Conservation (phyloP, 1,140 invertebrate genomes). For the Eciton burchellii region DNA sequence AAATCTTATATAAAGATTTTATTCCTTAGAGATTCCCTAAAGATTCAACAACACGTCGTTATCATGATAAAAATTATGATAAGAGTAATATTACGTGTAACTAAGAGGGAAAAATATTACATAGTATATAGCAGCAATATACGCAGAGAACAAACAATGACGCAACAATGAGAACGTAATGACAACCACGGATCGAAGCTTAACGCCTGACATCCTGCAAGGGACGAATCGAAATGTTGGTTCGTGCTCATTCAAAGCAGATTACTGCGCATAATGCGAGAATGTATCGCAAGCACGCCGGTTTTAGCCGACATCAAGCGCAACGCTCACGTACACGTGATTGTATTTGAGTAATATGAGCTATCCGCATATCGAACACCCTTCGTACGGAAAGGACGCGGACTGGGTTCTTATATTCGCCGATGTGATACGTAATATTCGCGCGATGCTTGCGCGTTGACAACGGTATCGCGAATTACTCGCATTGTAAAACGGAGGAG, state of each 20-base stretch:
- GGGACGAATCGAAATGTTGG: conserved; percentile 11
- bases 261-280: conserved; percentile 41
- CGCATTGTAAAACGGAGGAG: conserved; percentile 11
- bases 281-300: conserved; percentile 44
- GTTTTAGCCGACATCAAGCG: conserved; percentile 26
- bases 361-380: background rate
- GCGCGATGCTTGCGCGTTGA: conserved; percentile 37
- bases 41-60: too few relatives aligned
- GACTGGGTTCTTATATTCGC: conserved; percentile 46
- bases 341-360: conserved; percentile 47
- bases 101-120: too few relatives aligned
- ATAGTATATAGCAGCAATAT: too few relatives aligned
- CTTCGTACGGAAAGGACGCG: conserved; percentile 31
- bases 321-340: conserved; percentile 28
- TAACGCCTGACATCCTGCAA: conserved; percentile 21
- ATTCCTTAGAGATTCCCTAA: too few relatives aligned
- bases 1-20: too few relatives aligned
- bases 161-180: background rate
- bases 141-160: too few relatives aligned
- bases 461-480: conserved; percentile 41
- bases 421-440: conserved; percentile 58
- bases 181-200: conserved; percentile 8
- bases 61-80: too few relatives aligned
- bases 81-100: too few relatives aligned
- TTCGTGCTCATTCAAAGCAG: conserved; percentile 25